phyloP scores from a whole-genome alignment of 2,888 invertebrate genomes.

The Dasypogon diadema region DNA sequence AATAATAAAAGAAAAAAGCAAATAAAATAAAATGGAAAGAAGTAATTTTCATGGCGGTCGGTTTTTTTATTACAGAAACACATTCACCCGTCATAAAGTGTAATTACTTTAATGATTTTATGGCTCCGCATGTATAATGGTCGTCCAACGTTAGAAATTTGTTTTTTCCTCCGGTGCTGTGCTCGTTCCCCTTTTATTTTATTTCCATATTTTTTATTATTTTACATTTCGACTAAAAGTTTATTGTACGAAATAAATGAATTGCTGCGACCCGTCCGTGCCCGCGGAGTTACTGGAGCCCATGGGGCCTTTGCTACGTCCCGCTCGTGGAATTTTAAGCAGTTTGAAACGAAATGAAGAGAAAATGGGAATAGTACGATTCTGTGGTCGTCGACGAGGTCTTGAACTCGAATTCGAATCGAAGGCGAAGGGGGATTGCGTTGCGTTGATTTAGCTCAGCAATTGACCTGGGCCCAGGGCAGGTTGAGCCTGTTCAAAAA shows the following conservation, averaged over 20 bases:
- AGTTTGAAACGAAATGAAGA: constrained; percentile 5
- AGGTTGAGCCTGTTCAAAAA: constrained; percentile 28
- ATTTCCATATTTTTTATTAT: constrained; percentile 46
- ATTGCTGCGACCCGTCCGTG: background rate
- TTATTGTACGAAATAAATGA: constrained; percentile 51
- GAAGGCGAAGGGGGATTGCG: constrained; percentile 11
- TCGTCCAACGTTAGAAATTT: constrained; percentile 57
- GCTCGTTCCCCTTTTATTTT: constrained; percentile 3
- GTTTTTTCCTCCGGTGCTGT: constrained; percentile 52
- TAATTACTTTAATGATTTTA: constrained; percentile 61
- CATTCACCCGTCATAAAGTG: constrained; percentile 60
- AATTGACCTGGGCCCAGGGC: constrained; percentile 28
- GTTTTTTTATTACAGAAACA: constrained; percentile 57
- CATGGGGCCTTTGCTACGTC: too few species aligned
- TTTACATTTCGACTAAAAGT: constrained; percentile 50
- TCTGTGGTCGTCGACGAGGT: background rate
- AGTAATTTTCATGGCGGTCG: constrained; percentile 57
- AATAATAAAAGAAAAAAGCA: constrained; percentile 46
- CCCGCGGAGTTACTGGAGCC: background rate
- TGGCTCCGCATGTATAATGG: constrained; percentile 58
- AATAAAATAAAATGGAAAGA: constrained; percentile 52
- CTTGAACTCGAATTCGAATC: background rate
- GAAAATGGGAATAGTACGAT: background rate
- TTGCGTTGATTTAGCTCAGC: constrained; percentile 26
- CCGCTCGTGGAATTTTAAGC: constrained; percentile 20